These are phyloP conservation scores for Heliconius sara DNA, from an alignment of 2,888 invertebrate genomes.

Conservation along the genomic window DNA sequence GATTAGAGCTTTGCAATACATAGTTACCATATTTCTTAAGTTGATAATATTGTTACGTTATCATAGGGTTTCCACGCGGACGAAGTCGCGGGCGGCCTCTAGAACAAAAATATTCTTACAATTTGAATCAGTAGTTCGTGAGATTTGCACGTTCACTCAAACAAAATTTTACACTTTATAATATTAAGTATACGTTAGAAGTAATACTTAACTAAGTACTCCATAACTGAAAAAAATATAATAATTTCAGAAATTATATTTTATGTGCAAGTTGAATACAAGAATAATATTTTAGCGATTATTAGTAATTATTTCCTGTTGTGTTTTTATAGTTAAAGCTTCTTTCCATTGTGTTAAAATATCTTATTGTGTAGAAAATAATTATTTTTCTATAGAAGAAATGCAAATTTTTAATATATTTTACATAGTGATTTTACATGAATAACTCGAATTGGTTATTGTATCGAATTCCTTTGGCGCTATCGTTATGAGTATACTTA, in stretches of 20 bases:
- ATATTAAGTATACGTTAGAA: background rate
- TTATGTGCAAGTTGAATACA: background rate
- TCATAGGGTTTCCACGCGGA: too few species aligned
- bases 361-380: background rate
- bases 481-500: too few species aligned
- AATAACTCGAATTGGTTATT: background rate
- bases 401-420: background rate
- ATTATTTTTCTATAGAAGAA: background rate
- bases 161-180: background rate
- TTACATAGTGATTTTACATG: background rate
- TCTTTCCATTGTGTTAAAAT: background rate
- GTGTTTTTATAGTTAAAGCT: background rate
- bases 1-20: too few species aligned
- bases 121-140: background rate
- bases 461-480: too few species aligned
- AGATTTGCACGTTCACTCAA: background rate
- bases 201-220: too few species aligned
- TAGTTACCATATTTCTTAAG: too few species aligned
- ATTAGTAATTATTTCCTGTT: background rate
- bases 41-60: too few species aligned
- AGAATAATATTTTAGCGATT: too few species aligned
- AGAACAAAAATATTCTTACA: background rate
- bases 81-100: too few species aligned
- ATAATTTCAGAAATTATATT: background rate
- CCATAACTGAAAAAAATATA: background rate